Conservation (phyloP, 2,797 vertebrate species). For the Synaphobranchus kaupii region DNA sequence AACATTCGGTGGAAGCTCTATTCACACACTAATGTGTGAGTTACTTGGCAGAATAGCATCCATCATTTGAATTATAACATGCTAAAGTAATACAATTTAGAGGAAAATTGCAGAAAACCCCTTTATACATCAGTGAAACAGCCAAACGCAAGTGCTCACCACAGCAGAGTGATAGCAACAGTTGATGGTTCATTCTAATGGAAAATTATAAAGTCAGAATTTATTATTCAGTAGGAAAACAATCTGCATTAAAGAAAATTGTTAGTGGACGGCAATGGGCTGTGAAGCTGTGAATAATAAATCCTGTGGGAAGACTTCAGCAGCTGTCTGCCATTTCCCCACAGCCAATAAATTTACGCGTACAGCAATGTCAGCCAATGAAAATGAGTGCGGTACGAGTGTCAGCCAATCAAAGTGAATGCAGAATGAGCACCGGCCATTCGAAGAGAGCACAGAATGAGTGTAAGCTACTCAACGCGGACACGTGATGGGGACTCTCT, state of each 20-base stretch:
- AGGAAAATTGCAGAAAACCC: slow-evolving; percentile 43
- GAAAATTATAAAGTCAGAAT: slow-evolving; percentile 52
- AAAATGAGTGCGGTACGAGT: background rate
- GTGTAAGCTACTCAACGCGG: background rate
- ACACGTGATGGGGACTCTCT: background rate
- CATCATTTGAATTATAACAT: slow-evolving; percentile 64
- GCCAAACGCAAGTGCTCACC: slow-evolving; percentile 37
- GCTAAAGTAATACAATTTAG: slow-evolving; percentile 60
- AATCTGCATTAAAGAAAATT: slow-evolving; percentile 60
- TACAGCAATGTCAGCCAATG: background rate
- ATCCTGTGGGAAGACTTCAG: background rate
- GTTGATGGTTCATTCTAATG: slow-evolving; percentile 57
- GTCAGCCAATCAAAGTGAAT: background rate
- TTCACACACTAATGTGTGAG: background rate
- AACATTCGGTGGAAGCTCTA: background rate
- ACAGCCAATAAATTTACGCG: background rate
- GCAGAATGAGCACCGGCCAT: background rate
- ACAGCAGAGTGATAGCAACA: slow-evolving; percentile 32
- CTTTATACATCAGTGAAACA: slow-evolving; percentile 1
- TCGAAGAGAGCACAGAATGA: background rate
- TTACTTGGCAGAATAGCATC: slow-evolving; percentile 55
- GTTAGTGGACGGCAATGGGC: slow-evolving; percentile 46
- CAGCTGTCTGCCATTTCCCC: background rate
- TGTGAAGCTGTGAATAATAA: background rate
- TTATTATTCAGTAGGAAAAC: slow-evolving; percentile 62